These are phyloP conservation scores for Melanotaenia duboulayi DNA, from an alignment of 2,113 vertebrate species.

Conservation along the genomic window DNA sequence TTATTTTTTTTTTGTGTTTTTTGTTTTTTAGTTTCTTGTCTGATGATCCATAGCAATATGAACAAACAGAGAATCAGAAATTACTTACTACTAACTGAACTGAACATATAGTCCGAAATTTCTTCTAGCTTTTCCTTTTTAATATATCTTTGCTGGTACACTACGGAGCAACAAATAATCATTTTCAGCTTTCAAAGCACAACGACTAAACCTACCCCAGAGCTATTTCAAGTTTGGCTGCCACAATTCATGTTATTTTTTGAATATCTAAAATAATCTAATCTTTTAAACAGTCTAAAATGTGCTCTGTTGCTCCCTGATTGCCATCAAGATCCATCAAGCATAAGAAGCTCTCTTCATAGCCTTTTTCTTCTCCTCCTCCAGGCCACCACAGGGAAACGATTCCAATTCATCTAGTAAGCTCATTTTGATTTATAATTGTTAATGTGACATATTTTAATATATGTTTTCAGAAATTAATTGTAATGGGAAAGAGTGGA, in stretches of 20 bases:
- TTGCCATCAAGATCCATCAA: conserved; percentile 42
- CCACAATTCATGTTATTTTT: conserved; percentile 25
- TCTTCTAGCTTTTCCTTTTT: background rate
- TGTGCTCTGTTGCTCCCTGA: background rate
- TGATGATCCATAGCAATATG: background rate
- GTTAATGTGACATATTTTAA: conserved; percentile 29
- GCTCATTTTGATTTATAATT: conserved; percentile 28
- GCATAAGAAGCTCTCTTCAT: conserved; percentile 23
- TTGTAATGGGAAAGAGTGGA: background rate
- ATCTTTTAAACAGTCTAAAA: conserved; percentile 15
- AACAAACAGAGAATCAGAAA: conserved; percentile 1
- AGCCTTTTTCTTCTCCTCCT: background rate
- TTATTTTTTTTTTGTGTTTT: background rate
- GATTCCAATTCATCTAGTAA: conserved; percentile 25
- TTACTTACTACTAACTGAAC: background rate
- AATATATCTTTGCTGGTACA: conserved; percentile 14
- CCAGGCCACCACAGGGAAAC: conserved; percentile 24
- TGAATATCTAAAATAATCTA: conserved; percentile 25
- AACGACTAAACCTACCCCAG: conserved; percentile 23
- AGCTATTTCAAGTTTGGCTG: conserved; percentile 2
- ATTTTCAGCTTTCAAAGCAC: conserved; percentile 13
- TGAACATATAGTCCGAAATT: background rate
- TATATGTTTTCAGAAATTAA: conserved; percentile 32
- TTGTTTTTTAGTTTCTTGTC: conserved; percentile 1
- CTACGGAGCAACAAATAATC: conserved; percentile 1